Conservation (phyloP, 23 tunicate species). For the Botrylloides violaceus region DNA sequence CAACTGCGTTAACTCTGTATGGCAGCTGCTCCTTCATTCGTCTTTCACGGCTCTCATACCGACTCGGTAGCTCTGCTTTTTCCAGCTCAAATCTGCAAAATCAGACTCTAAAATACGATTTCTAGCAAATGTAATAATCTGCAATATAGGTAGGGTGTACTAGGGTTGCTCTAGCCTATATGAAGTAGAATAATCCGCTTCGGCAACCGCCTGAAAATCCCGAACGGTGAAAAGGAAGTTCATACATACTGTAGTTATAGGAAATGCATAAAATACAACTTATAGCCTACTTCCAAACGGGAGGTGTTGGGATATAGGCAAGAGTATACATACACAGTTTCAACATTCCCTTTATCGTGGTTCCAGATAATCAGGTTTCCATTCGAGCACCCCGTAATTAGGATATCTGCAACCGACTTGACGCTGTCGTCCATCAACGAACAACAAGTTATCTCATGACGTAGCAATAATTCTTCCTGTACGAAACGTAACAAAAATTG, state of each 20-base stretch:
- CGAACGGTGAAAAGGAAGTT: too few species aligned
- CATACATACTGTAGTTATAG: too few species aligned
- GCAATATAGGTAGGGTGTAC: too few species aligned
- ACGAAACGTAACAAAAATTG: too few species aligned
- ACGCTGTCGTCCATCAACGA: constrained; percentile 12
- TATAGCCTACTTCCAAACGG: too few species aligned
- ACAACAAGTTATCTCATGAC: constrained; percentile 49
- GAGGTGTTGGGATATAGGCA: too few species aligned
- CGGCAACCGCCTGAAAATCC: too few species aligned
- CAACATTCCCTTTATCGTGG: constrained; percentile 20
- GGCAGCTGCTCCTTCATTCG: constrained; percentile 64
- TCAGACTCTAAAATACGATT: too few species aligned
- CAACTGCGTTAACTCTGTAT: constrained; percentile 52
- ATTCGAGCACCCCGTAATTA: constrained; percentile 70
- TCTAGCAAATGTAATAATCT: too few species aligned
- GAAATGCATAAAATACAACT: too few species aligned
- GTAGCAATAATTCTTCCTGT: constrained; percentile 50
- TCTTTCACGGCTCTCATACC: constrained; percentile 76
- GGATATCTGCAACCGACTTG: not conserved
- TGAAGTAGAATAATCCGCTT: too few species aligned
- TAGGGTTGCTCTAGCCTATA: too few species aligned
- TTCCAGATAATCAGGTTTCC: constrained; percentile 72
- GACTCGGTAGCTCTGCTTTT: constrained; percentile 78
- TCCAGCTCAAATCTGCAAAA: constrained; percentile 53
- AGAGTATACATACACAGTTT: constrained; percentile 57